Evolutionary conservation across 2,113 vertebrate species (phyloP).

Genomic region (Eurypyga helias): DNA sequence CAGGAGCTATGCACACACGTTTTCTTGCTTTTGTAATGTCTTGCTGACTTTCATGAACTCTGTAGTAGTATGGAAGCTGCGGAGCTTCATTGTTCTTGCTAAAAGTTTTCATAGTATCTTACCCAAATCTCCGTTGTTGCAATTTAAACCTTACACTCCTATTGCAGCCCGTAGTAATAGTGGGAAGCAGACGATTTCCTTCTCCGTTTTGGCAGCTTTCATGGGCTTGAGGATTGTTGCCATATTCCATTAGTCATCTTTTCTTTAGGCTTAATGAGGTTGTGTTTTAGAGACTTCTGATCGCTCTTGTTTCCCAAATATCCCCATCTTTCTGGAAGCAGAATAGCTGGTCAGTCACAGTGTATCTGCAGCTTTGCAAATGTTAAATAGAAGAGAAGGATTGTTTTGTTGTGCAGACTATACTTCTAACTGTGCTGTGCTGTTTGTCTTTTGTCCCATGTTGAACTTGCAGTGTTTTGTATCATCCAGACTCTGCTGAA

Average conservation of each 20-base stretch:
- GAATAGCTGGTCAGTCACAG: not conserved
- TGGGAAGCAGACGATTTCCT: not conserved
- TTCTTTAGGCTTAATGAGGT: not conserved
- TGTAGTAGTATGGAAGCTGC: not conserved
- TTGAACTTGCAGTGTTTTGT: not conserved
- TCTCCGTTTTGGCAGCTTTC: not conserved
- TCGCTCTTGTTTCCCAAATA: not conserved
- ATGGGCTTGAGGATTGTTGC: not conserved
- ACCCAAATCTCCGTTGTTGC: not conserved
- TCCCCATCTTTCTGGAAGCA: not conserved
- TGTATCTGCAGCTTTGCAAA: not conserved
- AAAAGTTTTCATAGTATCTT: not conserved
- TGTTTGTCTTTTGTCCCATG: not conserved
- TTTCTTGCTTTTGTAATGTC: not conserved
- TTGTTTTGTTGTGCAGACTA: not conserved
- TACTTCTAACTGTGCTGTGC: not conserved
- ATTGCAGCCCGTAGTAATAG: not conserved
- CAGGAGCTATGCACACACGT: fast-evolving
- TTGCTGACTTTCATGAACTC: not conserved
- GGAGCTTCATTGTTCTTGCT: not conserved
- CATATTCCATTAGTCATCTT: not conserved
- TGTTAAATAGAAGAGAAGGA: not conserved
- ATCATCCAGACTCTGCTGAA: not conserved
- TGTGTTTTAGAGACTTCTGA: not conserved
- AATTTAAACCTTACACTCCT: not conserved